Evolutionary conservation across 2,888 invertebrate species (phyloP).

Genomic region (Mimachlamys varia): DNA sequence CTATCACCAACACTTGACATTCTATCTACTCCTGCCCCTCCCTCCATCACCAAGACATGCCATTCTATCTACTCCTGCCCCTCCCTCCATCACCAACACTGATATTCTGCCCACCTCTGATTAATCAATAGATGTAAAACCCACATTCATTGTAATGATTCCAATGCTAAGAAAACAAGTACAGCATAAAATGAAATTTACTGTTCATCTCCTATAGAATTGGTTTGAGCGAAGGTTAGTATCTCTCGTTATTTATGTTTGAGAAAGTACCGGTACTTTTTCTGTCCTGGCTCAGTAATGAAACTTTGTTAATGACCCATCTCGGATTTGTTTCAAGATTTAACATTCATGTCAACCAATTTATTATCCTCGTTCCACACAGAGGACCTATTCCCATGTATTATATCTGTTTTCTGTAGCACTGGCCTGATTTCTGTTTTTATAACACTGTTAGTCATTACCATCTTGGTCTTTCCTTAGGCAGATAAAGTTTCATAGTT

Average conservation of each 20-base stretch:
- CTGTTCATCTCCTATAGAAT: neutral
- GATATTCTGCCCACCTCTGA: neutral
- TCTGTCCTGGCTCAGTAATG: neutral
- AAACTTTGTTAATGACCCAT: neutral
- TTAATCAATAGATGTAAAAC: neutral
- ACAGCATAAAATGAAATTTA: slow-evolving; percentile 13
- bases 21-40: too few species aligned
- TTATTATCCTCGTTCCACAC: neutral
- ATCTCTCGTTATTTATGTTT: neutral
- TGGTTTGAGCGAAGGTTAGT: neutral
- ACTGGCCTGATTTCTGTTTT: neutral
- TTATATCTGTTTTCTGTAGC: neutral
- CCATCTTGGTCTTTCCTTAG: neutral
- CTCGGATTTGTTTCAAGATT: neutral
- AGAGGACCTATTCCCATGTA: neutral
- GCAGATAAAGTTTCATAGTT: neutral
- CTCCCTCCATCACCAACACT: neutral
- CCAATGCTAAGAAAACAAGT: neutral
- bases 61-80: too few species aligned
- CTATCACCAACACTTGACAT: too few species aligned
- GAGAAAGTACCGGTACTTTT: neutral
- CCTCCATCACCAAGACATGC: too few species aligned
- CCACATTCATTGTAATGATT: neutral
- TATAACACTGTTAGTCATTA: slow-evolving; percentile 3
- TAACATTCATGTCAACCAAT: neutral